A percentile compares a stretch with the other conserved stretches of the same genome.
These are phyloP conservation scores for Hippocampus abdominalis DNA, from an alignment of 2,113 vertebrate genomes.

Conservation along the genomic window DNA sequence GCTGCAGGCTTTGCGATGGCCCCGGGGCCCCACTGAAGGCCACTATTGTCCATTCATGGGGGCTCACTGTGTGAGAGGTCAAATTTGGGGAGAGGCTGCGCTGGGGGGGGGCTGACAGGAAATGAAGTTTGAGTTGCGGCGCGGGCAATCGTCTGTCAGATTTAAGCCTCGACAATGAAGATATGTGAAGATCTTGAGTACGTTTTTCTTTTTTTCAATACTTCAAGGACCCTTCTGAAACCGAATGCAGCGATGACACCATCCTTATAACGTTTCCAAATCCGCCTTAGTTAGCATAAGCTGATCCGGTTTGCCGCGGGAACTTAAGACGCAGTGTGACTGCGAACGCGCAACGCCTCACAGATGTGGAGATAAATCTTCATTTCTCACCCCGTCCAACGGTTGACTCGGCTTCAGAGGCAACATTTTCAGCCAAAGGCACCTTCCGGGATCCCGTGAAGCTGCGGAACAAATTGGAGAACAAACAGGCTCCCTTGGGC, in stretches of 20 bases:
- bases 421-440: slow-evolving; percentile 47
- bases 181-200: slow-evolving; percentile 16
- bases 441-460: slow-evolving; percentile 56
- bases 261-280: not conserved
- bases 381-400: slow-evolving; percentile 63
- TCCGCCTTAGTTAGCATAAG: not conserved
- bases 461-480: slow-evolving; percentile 72
- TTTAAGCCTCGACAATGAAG: slow-evolving; percentile 53
- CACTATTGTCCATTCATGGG: slow-evolving; percentile 74
- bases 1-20: slow-evolving; percentile 68
- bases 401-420: slow-evolving; percentile 38
- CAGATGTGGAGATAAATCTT: slow-evolving; percentile 74
- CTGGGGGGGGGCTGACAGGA: slow-evolving; percentile 60
- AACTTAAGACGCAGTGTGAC: slow-evolving; percentile 35
- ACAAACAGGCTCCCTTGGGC: slow-evolving; percentile 68
- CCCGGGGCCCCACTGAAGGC: slow-evolving; percentile 66
- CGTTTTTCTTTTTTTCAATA: not conserved
- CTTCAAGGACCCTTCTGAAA: not conserved
- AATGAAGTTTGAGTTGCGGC: slow-evolving; percentile 66
- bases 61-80: slow-evolving; percentile 75
- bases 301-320: slow-evolving; percentile 8
- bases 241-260: not conserved
- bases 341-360: slow-evolving; percentile 26
- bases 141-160: slow-evolving; percentile 31
- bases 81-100: slow-evolving; percentile 50